Evolutionary conservation across 2,888 invertebrate species (phyloP), one percentile per base, ranked within the genome.

Genomic region (Drosophila nr. fundita): DNA sequence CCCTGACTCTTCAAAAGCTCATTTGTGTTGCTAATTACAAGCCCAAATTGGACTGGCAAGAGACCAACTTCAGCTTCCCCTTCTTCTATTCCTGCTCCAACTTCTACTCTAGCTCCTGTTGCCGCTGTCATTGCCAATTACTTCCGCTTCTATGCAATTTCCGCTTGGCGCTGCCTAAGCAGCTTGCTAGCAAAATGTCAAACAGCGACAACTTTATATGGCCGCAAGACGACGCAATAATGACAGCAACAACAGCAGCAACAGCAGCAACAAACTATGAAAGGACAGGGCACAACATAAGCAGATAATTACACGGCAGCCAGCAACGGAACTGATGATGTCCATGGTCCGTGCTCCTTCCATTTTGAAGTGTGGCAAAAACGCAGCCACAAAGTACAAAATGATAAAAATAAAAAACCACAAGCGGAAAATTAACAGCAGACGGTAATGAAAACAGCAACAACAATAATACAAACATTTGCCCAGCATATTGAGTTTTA

Each of bases 391-490:
- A 86, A 82, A 82, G 83, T 87, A 87, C 82, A 87, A 90, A 91
- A 92, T 92, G 90, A 91, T 86, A 92, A 91, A 91, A 90, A 91
- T 90, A 91, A 92, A 91, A 91, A 92, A 83, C 90, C 92, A 91
- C 91, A 90, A 92, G 92, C 93, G 93, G 92, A 93, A 92, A 93
- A 93, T 92, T 93, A 92, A 92, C 89, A 83, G 65, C 49, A 67
- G 52, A 60, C 55, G 59, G 49, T 53, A 62, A 59, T 67, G 57
- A 38, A 48, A 66, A 53, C 13, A 52, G 18, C 57, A 30, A 29
- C 57, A 30, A 71, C 62, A 68, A 65, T 58, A 66, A 70, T 55
- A 68, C 57, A 72, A 62, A 54, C 48, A 49, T 54, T 59, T 54
- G 30, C 18, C 57, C 27, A 48, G 15, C 48, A 45, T 40, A 52